Base-by-base conservation (phyloP, 2,797 vertebrate species). In the Danio albolineatus region DNA sequence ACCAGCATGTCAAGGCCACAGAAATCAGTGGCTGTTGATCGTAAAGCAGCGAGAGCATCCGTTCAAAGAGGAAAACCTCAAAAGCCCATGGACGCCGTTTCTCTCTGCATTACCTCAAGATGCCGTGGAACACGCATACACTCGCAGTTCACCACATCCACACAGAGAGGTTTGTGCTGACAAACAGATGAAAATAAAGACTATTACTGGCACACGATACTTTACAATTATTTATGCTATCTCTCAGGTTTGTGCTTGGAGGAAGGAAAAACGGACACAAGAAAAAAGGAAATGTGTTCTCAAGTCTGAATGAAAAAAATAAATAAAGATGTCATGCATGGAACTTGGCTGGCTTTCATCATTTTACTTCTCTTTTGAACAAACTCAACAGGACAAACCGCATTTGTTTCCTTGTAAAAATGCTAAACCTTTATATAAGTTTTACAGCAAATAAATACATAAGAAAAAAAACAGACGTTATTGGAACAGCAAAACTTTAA, bases 31-130 rank as follows among this genome's bases (percentile, higher is more conserved):
- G 44, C 76, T 79, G 43, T 21, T 51, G 21, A 80, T 84, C 60
- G 49, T 59, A 39, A 74, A 71, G 43, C 56, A 73, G 28, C n/a
- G 6, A 70, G 53, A 71, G 60, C 85, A 82, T 88, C 87, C 85
- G 82, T 73, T 85, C 28, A 73, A 54, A 85, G 65, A 85, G 83
- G 75, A 81, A 85, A 88, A 85, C 86, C 84, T 79, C 82, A 86
- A 84, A 86, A 83, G 64, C 86, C 84, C 61, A 66, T 17, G 70
- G 57, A 82, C 2, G 38, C 71, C 61, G 64, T 82, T n/a, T 71
- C 71, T 59, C 13, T 3, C 4, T 21, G 60, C 83, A 57, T 72
- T 74, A 60, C 84, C 62, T 53, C 80, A 69, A 66, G 78, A 43
- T 82, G 73, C 46, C 54, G 0, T 81, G 41, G 80, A 72, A 43